Evolutionary conservation across 2,888 invertebrate species (phyloP).

Genomic region (Sphaeridia pumilis): DNA sequence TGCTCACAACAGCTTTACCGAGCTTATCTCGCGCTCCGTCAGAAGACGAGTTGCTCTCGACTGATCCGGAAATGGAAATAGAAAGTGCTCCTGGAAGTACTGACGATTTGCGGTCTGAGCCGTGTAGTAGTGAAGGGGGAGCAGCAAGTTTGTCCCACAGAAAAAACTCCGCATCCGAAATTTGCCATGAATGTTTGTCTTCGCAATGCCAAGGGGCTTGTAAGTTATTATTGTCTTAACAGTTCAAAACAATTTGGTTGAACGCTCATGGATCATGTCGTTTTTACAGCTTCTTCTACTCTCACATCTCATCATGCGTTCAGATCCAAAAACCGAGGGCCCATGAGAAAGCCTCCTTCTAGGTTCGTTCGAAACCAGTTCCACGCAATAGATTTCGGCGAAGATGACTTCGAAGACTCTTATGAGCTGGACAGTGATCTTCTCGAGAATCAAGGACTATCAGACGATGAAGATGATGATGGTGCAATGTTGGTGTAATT

Average conservation of each 20-base stretch:
- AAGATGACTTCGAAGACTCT: constrained; percentile 24
- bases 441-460: constrained; percentile 12
- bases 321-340: constrained; percentile 34
- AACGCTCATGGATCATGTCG: neutral
- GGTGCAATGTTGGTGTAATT: constrained; percentile 14
- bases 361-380: constrained; percentile 33
- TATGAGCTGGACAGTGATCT: constrained; percentile 12
- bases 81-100: constrained; percentile 44
- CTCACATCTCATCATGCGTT: constrained; percentile 25
- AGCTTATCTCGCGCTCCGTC: constrained; percentile 70
- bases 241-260: neutral
- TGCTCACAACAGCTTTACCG: constrained; percentile 65
- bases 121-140: too few species aligned
- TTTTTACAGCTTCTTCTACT: constrained; percentile 14
- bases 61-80: constrained; percentile 58
- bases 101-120: constrained; percentile 41
- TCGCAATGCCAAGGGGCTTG: constrained; percentile 14
- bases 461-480: constrained; percentile 10
- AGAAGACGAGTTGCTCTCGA: constrained; percentile 72
- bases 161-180: neutral
- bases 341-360: constrained; percentile 32
- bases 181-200: constrained; percentile 15
- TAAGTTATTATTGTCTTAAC: neutral
- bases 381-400: constrained; percentile 33
- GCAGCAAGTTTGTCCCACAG: neutral